Evolutionary conservation across 2,113 vertebrate species (phyloP), one percentile per base, ranked within the genome.

Genomic region (Holacanthus passer): DNA sequence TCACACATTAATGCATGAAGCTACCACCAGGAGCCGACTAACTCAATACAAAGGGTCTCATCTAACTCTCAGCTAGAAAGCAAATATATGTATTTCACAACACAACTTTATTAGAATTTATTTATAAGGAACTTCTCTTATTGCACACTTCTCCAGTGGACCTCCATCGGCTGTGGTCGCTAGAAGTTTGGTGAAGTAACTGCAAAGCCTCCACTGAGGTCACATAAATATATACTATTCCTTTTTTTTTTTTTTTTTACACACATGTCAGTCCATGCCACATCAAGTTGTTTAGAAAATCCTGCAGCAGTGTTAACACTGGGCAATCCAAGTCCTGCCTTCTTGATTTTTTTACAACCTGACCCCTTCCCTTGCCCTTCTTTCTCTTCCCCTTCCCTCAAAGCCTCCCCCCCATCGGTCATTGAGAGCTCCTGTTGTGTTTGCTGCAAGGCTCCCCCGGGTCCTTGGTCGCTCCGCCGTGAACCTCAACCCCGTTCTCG

Each of bases 401-500:
- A 19, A 66, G 31, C 22, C 55, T 13, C 7, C 45, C 39, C n/a
- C 27, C 27, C 16, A 14, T 2, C 56, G 7, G 78, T 94, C 75
- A 90, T 89, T 90, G 50, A 12, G 91, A 96, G 90, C 95, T 3
- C 87, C 95, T 92, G 93, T 94, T 93, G 59, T 93, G 95, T 92
- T 96, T 96, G 73, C 95, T 94, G 0, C 98, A 99, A 53, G 96
- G 95, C 0, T 97, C 91, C 0, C 97, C 97, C 0, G 93, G 76
- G 1, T 88, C 88, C 92, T 98, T 99, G 56, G 93, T 96, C 43
- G 97, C 97, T 0, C 98, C 98, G 4, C 98, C 98, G 0, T 96
- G 95, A 78, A 96, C 95, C 67, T 98, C 96, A 20, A 99, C 94
- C 0, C 93, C 92, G 53, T 93, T 95, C 88, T 97, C 97, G 20